These are phyloP conservation scores for Spongilla lacustris DNA, from an alignment of 37 sponge, comb jelly and placozoan genomes.

Conservation along the genomic window DNA sequence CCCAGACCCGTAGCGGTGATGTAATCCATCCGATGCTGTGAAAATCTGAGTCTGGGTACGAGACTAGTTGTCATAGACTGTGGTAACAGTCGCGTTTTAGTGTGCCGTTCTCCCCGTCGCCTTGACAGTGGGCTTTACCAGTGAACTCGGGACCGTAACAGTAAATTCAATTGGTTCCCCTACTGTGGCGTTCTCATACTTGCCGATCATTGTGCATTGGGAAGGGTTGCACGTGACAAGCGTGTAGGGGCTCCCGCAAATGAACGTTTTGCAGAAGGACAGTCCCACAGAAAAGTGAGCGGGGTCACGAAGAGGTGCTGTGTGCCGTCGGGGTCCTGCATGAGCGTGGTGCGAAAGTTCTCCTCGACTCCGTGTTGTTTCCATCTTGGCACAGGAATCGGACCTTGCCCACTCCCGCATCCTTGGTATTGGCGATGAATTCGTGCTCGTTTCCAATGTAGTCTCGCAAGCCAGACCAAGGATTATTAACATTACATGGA, in stretches of 20 bases:
- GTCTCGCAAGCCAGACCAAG: no score
- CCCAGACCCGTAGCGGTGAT: no score
- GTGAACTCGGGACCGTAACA: conserved; percentile 12
- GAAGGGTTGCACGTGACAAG: conserved; percentile 51
- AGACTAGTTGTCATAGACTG: no score
- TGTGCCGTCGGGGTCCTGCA: conserved; percentile 2
- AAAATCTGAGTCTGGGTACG: no score
- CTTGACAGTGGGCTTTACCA: conserved; percentile 46
- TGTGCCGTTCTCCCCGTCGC: conserved; percentile 60
- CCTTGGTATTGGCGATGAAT: conserved; percentile 48
- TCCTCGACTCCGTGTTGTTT: neutral
- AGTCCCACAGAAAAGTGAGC: conserved; percentile 26
- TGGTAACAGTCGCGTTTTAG: conserved; percentile 26
- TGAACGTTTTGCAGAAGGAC: conserved; percentile 30
- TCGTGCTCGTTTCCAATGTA: conserved; percentile 39
- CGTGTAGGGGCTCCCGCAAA: conserved; percentile 60
- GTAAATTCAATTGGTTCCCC: conserved; percentile 61
- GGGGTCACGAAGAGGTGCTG: conserved; percentile 45
- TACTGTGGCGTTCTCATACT: conserved; percentile 24
- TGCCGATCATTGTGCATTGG: conserved; percentile 47
- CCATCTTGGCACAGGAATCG: conserved; percentile 35
- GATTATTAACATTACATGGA: no score
- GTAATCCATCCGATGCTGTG: no score
- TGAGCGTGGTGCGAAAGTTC: neutral
- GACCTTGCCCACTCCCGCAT: conserved; percentile 60